phyloP scores from a whole-genome alignment of 2,888 invertebrate genomes.

The Bruchidius siliquastri region DNA sequence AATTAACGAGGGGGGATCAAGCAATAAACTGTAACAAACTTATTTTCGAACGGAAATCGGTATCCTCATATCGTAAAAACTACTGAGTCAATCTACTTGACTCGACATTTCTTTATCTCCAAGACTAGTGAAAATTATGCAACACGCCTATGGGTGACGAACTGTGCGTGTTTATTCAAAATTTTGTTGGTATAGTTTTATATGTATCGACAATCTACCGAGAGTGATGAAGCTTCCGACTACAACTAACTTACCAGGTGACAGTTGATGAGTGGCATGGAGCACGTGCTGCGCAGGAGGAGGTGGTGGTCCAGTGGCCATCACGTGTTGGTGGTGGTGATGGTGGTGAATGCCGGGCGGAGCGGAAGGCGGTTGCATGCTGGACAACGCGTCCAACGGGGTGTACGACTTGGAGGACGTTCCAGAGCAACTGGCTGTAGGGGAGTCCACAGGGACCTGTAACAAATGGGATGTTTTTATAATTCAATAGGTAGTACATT shows the following conservation, averaged over 20 bases:
- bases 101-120: too few relatives aligned
- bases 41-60: too few relatives aligned
- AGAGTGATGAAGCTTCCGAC: too few relatives aligned
- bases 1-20: too few relatives aligned
- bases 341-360: constrained; percentile 39
- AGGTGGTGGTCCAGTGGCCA: background rate
- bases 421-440: constrained; percentile 23
- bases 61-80: too few relatives aligned
- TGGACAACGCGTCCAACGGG: constrained; percentile 76
- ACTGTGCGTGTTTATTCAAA: too few relatives aligned
- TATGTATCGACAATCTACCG: too few relatives aligned
- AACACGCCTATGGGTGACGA: too few relatives aligned
- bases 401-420: constrained; percentile 65
- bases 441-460: background rate
- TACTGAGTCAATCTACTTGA: too few relatives aligned
- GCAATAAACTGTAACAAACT: too few relatives aligned
- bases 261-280: constrained; percentile 26
- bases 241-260: constrained; percentile 24
- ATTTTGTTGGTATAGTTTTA: too few relatives aligned
- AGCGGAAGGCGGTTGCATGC: constrained; percentile 79
- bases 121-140: too few relatives aligned
- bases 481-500: background rate
- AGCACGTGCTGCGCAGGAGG: constrained; percentile 42
- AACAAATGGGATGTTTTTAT: background rate
- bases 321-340: constrained; percentile 31